phyloP scores from a whole-genome alignment of 2,113 vertebrate genomes.

The Chamaetylas fuelleborni region DNA sequence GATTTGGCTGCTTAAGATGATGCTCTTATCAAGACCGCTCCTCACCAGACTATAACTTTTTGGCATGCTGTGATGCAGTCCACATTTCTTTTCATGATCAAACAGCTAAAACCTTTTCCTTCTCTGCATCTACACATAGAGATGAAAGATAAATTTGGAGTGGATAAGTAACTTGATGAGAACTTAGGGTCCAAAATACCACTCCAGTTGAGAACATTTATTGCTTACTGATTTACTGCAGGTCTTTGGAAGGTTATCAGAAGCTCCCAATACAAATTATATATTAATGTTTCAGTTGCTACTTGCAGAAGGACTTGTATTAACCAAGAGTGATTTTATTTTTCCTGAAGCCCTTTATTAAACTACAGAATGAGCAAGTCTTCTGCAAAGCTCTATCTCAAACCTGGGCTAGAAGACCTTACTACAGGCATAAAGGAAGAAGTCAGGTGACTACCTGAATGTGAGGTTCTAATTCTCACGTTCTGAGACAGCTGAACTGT shows the following conservation, averaged over 20 bases:
- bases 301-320: background rate
- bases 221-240: background rate
- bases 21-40: background rate
- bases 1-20: background rate
- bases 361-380: background rate
- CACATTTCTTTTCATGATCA: background rate
- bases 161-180: background rate
- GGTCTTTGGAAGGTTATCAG: background rate
- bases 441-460: background rate
- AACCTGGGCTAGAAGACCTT: background rate
- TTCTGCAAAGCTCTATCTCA: background rate
- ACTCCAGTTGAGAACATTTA: background rate
- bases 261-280: background rate
- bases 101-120: background rate
- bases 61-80: background rate
- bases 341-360: background rate
- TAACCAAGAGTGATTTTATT: background rate
- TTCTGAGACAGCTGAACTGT: background rate
- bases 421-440: background rate
- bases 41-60: background rate
- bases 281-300: background rate
- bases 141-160: background rate
- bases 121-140: background rate
- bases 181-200: background rate
- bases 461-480: background rate